Evolutionary conservation across 2,888 invertebrate genomes (phyloP).

Genomic region (Pyrgus malvae): DNA sequence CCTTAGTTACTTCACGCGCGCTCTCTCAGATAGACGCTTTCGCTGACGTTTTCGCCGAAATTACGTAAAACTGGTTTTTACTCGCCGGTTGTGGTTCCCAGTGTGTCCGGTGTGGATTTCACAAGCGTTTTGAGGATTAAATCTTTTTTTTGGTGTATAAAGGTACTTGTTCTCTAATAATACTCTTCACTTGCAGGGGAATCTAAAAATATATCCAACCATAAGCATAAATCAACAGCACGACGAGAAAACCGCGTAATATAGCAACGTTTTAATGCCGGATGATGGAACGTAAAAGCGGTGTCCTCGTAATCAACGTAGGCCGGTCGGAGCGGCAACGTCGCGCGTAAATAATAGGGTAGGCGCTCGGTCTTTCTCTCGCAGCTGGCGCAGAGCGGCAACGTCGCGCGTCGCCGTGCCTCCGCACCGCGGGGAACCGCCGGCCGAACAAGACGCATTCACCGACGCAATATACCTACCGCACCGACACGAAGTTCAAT

Average conservation of each 20-base stretch:
- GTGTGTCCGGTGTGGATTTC: constrained; percentile 31
- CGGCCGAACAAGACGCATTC: constrained; percentile 40
- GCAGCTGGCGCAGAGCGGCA: constrained; percentile 79
- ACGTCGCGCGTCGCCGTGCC: constrained; percentile 61
- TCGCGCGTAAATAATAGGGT: constrained; percentile 82
- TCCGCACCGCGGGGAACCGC: constrained; percentile 58
- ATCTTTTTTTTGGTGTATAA: constrained; percentile 38
- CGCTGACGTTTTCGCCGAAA: constrained; percentile 55
- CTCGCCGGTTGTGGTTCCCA: constrained; percentile 16
- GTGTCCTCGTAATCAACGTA: constrained; percentile 82
- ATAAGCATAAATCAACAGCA: not conserved
- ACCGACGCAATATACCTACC: constrained; percentile 73
- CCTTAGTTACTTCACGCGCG: constrained; percentile 80
- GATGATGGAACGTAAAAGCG: constrained; percentile 79
- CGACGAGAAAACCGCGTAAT: constrained; percentile 41
- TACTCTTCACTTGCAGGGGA: constrained; percentile 10
- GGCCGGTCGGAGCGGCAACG: constrained; percentile 76
- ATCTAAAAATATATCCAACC: constrained; percentile 12
- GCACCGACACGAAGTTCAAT: constrained; percentile 54
- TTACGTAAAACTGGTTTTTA: constrained; percentile 42
- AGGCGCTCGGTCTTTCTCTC: constrained; percentile 79
- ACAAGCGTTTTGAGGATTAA: constrained; percentile 36
- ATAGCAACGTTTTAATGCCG: constrained; percentile 59
- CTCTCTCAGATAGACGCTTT: constrained; percentile 67
- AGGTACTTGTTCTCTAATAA: constrained; percentile 47